A percentile compares a stretch with the other conserved stretches of the same genome.
Conservation (phyloP, 1,140 invertebrate species). For the Arctopsyche grandis region DNA sequence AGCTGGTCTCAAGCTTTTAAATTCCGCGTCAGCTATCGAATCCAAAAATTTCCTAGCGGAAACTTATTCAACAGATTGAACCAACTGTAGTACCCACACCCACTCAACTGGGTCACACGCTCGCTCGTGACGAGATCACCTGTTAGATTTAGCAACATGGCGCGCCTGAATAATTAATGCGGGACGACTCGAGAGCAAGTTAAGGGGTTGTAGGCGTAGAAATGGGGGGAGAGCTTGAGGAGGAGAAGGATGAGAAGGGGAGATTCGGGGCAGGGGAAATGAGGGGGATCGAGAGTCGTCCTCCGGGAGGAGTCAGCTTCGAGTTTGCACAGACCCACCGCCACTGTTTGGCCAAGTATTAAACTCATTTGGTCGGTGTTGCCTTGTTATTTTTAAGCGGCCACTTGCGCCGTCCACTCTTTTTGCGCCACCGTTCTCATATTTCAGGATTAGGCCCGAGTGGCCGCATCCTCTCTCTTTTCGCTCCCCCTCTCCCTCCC, state of each 20-base stretch:
- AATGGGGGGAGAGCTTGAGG: neutral
- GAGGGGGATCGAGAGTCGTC: neutral
- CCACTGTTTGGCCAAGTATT: conserved; percentile 13
- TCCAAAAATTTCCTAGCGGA: too few species aligned
- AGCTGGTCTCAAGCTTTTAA: too few species aligned
- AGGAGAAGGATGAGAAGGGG: neutral
- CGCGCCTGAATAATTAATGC: conserved; percentile 8
- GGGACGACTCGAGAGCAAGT: neutral
- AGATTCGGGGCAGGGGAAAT: neutral
- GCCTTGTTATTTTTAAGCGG: conserved; percentile 31
- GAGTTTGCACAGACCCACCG: neutral
- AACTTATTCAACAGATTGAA: too few species aligned
- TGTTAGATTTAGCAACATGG: conserved; percentile 24
- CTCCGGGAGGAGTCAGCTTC: neutral
- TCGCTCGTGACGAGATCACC: neutral
- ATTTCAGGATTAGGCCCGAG: conserved; percentile 18
- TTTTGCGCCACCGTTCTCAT: neutral
- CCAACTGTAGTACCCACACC: neutral
- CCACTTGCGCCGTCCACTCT: conserved; percentile 25
- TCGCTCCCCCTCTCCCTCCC: neutral
- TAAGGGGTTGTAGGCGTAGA: neutral
- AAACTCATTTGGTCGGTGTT: conserved; percentile 16
- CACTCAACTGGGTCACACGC: neutral
- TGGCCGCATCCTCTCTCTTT: neutral
- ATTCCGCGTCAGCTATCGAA: too few species aligned